phyloP scores from a whole-genome alignment of 2,113 vertebrate genomes.

The Jacana jacana region DNA sequence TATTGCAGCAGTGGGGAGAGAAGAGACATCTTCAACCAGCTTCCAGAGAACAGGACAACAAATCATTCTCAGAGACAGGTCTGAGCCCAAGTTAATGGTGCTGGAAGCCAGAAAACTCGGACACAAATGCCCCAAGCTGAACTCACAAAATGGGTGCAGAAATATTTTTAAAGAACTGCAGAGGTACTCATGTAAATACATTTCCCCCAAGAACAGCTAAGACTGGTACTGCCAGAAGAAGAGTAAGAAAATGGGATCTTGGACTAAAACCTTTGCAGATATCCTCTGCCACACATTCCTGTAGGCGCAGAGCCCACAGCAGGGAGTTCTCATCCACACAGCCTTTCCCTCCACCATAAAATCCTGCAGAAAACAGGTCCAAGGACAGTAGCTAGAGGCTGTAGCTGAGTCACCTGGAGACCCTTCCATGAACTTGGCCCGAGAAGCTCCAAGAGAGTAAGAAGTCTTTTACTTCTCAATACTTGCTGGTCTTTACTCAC shows the following conservation, averaged over 20 bases:
- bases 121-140: not conserved
- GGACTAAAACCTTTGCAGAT: not conserved
- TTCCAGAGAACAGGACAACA: not conserved
- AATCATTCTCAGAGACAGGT: not conserved
- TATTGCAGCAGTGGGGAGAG: not conserved
- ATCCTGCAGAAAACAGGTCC: not conserved
- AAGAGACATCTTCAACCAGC: not conserved
- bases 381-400: not conserved
- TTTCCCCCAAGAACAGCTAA: not conserved
- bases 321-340: not conserved
- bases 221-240: not conserved
- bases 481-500: not conserved
- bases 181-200: not conserved
- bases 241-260: not conserved
- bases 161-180: not conserved
- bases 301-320: not conserved
- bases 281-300: not conserved
- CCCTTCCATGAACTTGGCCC: not conserved
- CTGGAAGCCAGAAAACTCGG: not conserved
- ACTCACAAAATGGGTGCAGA: not conserved
- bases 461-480: not conserved
- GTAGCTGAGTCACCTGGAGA: not conserved
- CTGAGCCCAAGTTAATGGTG: not conserved
- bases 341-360: not conserved
- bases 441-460: not conserved